A percentile compares a stretch with the other conserved stretches of the same genome.
Conservation (phyloP, 2,797 vertebrate genomes). For the Otolemur crassicaudatus region DNA sequence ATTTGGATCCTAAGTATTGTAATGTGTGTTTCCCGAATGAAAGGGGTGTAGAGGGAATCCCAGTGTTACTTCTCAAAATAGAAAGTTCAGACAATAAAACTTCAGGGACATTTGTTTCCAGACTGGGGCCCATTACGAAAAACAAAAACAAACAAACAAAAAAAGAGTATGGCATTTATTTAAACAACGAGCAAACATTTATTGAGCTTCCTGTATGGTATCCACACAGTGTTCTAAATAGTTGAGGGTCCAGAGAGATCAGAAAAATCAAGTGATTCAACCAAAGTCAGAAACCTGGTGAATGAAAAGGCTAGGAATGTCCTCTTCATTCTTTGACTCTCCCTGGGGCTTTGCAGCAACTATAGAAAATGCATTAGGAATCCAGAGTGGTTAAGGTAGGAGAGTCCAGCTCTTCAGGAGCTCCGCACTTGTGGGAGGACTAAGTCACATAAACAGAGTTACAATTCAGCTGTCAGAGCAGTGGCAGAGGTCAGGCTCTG, state of each 20-base stretch:
- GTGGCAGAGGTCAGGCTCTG: too few species aligned
- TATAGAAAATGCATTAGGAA: too few species aligned
- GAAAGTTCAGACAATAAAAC: background rate
- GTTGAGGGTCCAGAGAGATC: too few species aligned
- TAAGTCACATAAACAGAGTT: too few species aligned
- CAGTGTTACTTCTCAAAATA: background rate
- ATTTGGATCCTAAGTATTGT: fast-evolving
- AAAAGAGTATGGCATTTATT: background rate
- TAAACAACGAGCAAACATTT: background rate
- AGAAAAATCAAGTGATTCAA: background rate
- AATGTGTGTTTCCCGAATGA: fast-evolving
- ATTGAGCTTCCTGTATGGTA: background rate
- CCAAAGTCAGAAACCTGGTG: background rate
- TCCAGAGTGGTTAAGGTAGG: too few species aligned
- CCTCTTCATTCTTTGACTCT: background rate
- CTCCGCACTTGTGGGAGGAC: too few species aligned
- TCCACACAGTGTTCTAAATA: background rate
- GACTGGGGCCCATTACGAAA: fast-evolving
- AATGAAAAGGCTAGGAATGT: background rate
- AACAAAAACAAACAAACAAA: background rate
- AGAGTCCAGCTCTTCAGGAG: too few species aligned
- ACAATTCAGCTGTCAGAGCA: too few species aligned
- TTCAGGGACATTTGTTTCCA: background rate
- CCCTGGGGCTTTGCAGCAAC: background rate
- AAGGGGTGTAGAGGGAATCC: fast-evolving